Percentiles rank a stretch among this genome's conserved stretches.
These are phyloP conservation scores for Aphodius granarius DNA, from an alignment of 2,888 invertebrate species.

Conservation along the genomic window DNA sequence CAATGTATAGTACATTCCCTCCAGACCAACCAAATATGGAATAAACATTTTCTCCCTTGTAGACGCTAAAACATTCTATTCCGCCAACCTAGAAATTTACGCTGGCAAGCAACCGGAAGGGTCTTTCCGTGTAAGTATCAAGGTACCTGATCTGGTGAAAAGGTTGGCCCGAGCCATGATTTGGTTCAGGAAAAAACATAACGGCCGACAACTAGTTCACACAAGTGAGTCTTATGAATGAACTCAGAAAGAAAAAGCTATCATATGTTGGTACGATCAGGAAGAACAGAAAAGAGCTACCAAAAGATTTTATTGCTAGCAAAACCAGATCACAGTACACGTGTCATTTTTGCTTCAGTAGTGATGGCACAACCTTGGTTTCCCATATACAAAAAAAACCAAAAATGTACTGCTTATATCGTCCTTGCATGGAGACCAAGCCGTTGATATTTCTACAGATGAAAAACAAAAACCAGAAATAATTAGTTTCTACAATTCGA, in stretches of 20 bases:
- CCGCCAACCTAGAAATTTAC: conserved; percentile 36
- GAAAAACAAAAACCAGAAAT: conserved; percentile 26
- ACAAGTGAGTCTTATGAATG: conserved; percentile 25
- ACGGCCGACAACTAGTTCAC: conserved; percentile 42
- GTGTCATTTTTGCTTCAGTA: conserved; percentile 29
- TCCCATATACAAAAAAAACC: conserved; percentile 36
- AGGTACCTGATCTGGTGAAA: conserved; percentile 31
- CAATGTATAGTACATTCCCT: conserved; percentile 39
- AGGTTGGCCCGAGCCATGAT: no score
- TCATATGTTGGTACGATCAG: conserved; percentile 27
- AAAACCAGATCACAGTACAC: conserved; percentile 18
- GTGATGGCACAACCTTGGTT: conserved; percentile 38
- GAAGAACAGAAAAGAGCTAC: conserved; percentile 30
- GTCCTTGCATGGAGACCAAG: conserved; percentile 9
- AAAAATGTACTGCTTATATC: conserved; percentile 14
- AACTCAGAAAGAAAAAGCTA: conserved; percentile 24
- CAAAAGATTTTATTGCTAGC: conserved; percentile 27
- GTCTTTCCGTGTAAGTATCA: conserved; percentile 26
- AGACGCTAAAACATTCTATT: no score
- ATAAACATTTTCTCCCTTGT: no score
- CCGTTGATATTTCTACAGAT: background rate
- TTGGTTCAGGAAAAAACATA: conserved; percentile 41
- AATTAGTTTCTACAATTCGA: conserved; percentile 23
- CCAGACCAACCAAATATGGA: no score
- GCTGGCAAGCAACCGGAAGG: conserved; percentile 23